Conservation (phyloP, 2,797 vertebrate genomes). For the Jordanella pulchra region DNA sequence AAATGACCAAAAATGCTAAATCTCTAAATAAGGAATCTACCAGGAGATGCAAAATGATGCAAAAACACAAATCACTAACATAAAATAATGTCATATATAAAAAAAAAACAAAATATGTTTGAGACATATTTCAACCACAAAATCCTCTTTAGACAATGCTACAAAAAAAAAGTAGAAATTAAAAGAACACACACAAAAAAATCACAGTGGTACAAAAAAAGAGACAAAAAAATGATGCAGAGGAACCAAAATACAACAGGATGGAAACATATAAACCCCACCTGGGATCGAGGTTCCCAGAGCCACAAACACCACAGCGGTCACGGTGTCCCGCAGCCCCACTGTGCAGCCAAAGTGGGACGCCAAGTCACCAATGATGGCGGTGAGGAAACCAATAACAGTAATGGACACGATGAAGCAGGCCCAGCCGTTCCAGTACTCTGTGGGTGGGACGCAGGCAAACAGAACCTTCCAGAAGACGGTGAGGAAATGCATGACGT, state of each 20-base stretch:
- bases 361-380: constrained; percentile 88
- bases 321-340: constrained; percentile 88
- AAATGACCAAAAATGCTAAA: neutral
- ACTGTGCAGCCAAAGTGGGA: constrained; percentile 92
- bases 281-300: constrained; percentile 90
- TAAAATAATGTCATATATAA: neutral
- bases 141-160: neutral
- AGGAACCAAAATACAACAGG: neutral
- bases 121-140: neutral
- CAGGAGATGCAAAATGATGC: neutral
- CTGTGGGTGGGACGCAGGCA: constrained; percentile 89
- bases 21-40: neutral
- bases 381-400: constrained; percentile 82
- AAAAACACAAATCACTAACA: neutral
- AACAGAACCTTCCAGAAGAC: constrained; percentile 95
- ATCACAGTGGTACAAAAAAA: neutral
- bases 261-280: constrained; percentile 39
- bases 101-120: neutral
- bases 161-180: neutral
- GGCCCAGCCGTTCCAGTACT: constrained; percentile 92
- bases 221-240: neutral
- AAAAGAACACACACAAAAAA: neutral
- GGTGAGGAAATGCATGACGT: constrained; percentile 91
- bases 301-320: constrained; percentile 90
- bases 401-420: constrained; percentile 87